These are phyloP conservation scores for Anastrepha ludens DNA, from an alignment of 1,140 invertebrate species.

Conservation along the genomic window DNA sequence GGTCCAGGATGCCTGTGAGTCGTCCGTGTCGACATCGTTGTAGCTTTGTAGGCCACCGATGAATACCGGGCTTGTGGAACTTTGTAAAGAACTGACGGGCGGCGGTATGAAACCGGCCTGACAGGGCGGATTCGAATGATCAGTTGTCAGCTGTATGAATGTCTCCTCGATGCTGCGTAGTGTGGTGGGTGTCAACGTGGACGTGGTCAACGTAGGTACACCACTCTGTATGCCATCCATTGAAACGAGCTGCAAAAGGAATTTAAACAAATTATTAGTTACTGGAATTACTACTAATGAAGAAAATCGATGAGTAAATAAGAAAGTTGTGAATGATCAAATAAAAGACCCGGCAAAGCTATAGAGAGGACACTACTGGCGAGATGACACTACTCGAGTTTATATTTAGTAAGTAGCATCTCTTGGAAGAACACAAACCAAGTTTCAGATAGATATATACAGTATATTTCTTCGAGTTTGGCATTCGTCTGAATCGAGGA, in stretches of 20 bases:
- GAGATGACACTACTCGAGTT: too few species aligned
- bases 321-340: too few species aligned
- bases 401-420: too few species aligned
- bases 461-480: too few species aligned
- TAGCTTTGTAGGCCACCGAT: conserved; percentile 57
- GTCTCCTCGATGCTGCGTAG: conserved; percentile 92
- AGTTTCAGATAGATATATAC: too few species aligned
- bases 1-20: conserved; percentile 69
- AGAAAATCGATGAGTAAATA: too few species aligned
- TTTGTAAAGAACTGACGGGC: conserved; percentile 60
- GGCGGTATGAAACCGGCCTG: conserved; percentile 95
- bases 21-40: conserved; percentile 65
- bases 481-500: too few species aligned
- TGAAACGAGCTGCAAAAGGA: conserved; percentile 83
- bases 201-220: conserved; percentile 91
- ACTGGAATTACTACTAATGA: not conserved
- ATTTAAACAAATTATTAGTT: conserved; percentile 57
- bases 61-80: conserved; percentile 56
- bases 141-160: conserved; percentile 81
- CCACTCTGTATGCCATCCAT: conserved; percentile 88
- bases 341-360: too few species aligned
- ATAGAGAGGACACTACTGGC: too few species aligned
- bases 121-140: conserved; percentile 83
- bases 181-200: conserved; percentile 94
- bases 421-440: too few species aligned